phyloP scores from a whole-genome alignment of 2,797 vertebrate species.

The Takifugu ocellatus region DNA sequence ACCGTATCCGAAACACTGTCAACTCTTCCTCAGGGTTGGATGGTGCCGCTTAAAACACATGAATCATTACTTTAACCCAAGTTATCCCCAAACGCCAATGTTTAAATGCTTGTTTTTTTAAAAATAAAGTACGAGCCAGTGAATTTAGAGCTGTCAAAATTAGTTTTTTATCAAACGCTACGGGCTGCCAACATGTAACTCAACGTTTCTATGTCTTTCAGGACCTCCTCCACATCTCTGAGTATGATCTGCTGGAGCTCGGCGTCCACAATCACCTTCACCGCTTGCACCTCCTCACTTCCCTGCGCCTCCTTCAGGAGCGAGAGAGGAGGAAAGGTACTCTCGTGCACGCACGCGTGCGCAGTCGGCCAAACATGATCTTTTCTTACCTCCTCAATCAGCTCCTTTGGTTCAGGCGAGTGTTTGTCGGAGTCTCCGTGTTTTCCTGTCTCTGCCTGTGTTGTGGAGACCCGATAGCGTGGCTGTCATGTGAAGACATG shows the following conservation, averaged over 20 bases:
- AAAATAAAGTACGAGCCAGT: background rate
- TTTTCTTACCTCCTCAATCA: constrained; percentile 45
- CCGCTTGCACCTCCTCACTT: constrained; percentile 75
- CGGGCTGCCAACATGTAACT: background rate
- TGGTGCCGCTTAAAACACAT: too few relatives aligned
- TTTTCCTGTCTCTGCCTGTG: constrained; percentile 5
- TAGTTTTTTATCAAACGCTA: background rate
- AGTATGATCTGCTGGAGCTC: constrained; percentile 71
- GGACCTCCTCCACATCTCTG: constrained; percentile 74
- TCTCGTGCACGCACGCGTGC: constrained; percentile 3
- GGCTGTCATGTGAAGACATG: constrained; percentile 54
- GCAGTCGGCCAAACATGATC: constrained; percentile 36
- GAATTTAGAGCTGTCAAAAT: background rate
- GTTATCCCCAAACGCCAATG: background rate
- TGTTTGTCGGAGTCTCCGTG: constrained; percentile 26
- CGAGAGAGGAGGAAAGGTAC: constrained; percentile 73
- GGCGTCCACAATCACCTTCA: constrained; percentile 76
- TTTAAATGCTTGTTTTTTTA: background rate
- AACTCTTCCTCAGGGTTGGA: too few relatives aligned
- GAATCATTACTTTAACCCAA: background rate
- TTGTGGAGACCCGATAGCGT: constrained; percentile 29
- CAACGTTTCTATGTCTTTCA: constrained; percentile 38
- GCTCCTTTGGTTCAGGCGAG: constrained; percentile 43
- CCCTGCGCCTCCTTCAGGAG: constrained; percentile 74
- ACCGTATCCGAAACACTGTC: too few relatives aligned